These are phyloP conservation scores for Rhingia campestris DNA, from an alignment of 2,888 invertebrate genomes.

Conservation along the genomic window DNA sequence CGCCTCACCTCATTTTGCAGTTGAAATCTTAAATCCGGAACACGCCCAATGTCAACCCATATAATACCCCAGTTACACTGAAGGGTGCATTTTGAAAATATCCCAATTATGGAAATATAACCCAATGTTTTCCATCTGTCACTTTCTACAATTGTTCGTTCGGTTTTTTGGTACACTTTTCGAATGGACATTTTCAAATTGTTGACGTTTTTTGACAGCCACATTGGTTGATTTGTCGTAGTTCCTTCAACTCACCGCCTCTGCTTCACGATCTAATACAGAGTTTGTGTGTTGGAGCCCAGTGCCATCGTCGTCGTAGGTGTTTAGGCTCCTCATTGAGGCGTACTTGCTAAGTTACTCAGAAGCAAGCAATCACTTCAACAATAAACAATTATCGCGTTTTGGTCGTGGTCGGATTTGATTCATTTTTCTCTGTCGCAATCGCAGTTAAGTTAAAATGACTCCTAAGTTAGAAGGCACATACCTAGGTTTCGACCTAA, in stretches of 20 bases:
- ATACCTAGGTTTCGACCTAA: slow-evolving; percentile 93
- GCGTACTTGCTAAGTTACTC: slow-evolving; percentile 8
- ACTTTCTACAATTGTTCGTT: not conserved
- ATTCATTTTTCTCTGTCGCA: not conserved
- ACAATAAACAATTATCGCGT: slow-evolving; percentile 5
- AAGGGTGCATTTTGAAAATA: not conserved
- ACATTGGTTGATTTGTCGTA: slow-evolving; percentile 38
- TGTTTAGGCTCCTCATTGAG: slow-evolving; percentile 16
- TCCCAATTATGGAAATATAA: slow-evolving; percentile 16
- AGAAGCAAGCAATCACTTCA: not conserved
- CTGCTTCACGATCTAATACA: not conserved
- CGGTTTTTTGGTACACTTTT: not conserved
- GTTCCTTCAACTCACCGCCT: slow-evolving; percentile 52
- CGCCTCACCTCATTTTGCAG: too few species aligned
- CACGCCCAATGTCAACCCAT: too few species aligned
- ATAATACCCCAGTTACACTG: too few species aligned
- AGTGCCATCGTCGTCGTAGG: slow-evolving; percentile 3
- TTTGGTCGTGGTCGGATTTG: not conserved
- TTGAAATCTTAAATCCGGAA: too few species aligned
- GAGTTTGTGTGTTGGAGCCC: slow-evolving; percentile 27
- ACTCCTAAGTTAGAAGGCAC: slow-evolving; percentile 80
- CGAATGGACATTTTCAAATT: slow-evolving; percentile 45
- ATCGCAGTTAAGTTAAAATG: slow-evolving; percentile 41
- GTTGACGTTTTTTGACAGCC: slow-evolving; percentile 67
- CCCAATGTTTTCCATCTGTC: slow-evolving; percentile 11